These are phyloP conservation scores for Hepsetus odoe DNA, from an alignment of 2,113 vertebrate species.

Conservation along the genomic window DNA sequence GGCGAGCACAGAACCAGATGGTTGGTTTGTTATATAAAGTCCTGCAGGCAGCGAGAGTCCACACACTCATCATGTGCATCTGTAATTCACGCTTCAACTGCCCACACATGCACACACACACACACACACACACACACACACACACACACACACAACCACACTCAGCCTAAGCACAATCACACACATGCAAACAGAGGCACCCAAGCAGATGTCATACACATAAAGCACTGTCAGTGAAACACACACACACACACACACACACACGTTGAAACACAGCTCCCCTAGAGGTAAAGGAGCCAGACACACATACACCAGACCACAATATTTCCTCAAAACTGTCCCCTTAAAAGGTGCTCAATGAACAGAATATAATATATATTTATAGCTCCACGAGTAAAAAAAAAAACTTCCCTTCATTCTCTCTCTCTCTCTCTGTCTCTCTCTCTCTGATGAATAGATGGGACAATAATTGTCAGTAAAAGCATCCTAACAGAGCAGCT, in stretches of 20 bases:
- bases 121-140: conserved; percentile 27
- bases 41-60: conserved; percentile 1
- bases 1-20: not conserved
- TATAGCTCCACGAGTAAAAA: conserved; percentile 64
- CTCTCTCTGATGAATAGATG: conserved; percentile 53
- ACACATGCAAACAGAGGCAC: conserved; percentile 20
- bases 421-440: not conserved
- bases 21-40: not conserved
- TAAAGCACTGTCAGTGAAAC: not conserved
- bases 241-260: not conserved
- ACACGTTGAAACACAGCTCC: not conserved
- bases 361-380: conserved; percentile 11
- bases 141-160: conserved; percentile 29
- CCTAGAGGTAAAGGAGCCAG: not conserved
- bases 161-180: conserved; percentile 18
- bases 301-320: not conserved
- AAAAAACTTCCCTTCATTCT: not conserved
- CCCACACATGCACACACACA: conserved; percentile 14
- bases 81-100: conserved; percentile 1
- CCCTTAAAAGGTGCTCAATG: not conserved
- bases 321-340: not conserved
- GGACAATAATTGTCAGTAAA: conserved; percentile 72
- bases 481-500: conserved; percentile 73
- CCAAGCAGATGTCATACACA: not conserved
- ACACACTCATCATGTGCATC: not conserved